Conservation (phyloP, 1,140 invertebrate genomes). For the Orchestia grillus region DNA sequence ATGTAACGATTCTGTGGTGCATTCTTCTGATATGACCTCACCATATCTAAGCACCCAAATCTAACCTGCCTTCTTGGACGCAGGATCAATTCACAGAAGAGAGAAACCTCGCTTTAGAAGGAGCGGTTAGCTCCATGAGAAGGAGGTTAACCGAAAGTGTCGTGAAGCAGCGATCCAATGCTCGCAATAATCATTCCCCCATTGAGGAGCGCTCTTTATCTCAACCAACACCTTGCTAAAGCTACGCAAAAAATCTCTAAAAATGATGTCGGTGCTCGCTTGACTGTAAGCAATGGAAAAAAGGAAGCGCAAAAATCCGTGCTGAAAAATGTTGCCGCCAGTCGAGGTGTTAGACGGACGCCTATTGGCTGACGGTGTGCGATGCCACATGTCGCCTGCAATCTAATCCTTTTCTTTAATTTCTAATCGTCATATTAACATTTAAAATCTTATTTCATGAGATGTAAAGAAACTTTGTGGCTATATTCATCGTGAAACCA, state of each 20-base stretch:
- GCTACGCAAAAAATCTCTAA: conserved; percentile 32
- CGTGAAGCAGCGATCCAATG: conserved; percentile 47
- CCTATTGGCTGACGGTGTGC: conserved; percentile 1
- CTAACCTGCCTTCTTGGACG: neutral
- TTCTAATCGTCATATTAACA: neutral
- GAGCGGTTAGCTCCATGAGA: neutral
- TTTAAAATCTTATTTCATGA: neutral
- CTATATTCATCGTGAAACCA: neutral
- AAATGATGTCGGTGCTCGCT: conserved; percentile 52
- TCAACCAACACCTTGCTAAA: conserved; percentile 55
- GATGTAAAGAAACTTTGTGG: neutral
- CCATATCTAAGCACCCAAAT: neutral
- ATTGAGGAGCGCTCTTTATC: conserved; percentile 50
- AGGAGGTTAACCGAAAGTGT: conserved; percentile 21
- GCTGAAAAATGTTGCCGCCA: conserved; percentile 14
- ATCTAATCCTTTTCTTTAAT: neutral
- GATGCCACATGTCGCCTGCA: conserved; percentile 14
- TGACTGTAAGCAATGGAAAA: conserved; percentile 32
- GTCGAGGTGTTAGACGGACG: conserved; percentile 42
- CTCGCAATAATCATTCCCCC: conserved; percentile 45
- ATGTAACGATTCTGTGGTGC: too few relatives aligned
- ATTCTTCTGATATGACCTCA: neutral
- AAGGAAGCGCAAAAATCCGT: conserved; percentile 29
- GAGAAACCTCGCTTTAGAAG: neutral
- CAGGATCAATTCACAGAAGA: neutral